phyloP scores from a whole-genome alignment of 2,888 invertebrate species.

The Oithona nana region DNA sequence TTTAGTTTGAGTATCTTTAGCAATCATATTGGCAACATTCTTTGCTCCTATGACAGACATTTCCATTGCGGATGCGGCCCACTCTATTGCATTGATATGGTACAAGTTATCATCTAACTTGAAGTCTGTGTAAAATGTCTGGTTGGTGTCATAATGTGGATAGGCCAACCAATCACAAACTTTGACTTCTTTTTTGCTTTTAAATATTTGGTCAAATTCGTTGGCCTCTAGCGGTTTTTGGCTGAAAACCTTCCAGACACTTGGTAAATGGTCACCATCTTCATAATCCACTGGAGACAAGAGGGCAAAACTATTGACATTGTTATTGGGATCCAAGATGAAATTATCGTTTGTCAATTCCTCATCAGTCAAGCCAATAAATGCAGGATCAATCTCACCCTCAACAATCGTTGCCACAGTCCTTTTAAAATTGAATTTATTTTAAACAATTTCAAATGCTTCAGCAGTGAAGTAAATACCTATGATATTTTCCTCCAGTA shows the following conservation, averaged over 20 bases:
- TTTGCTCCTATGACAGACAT: conserved; percentile 41
- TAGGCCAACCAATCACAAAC: conserved; percentile 37
- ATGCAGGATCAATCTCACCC: conserved; percentile 32
- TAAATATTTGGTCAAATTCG: conserved; percentile 33
- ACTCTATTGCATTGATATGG: conserved; percentile 42
- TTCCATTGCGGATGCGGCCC: conserved; percentile 46
- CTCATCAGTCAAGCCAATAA: conserved; percentile 18
- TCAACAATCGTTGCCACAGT: conserved; percentile 37
- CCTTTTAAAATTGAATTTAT: conserved; percentile 32
- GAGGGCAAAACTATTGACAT: conserved; percentile 12
- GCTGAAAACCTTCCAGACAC: conserved; percentile 41
- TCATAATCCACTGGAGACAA: conserved; percentile 25
- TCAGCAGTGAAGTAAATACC: too few species aligned
- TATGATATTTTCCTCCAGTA: too few species aligned
- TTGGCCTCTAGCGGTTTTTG: conserved; percentile 29
- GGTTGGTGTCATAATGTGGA: conserved; percentile 31
- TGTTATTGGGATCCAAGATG: background rate
- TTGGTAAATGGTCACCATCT: conserved; percentile 22
- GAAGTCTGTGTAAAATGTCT: conserved; percentile 28
- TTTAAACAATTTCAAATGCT: too few species aligned
- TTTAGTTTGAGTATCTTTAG: conserved; percentile 24
- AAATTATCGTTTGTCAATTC: background rate
- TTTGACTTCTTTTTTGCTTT: conserved; percentile 25
- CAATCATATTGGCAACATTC: conserved; percentile 39
- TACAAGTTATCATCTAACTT: conserved; percentile 35